These are phyloP conservation scores for Malurus splendens DNA, from an alignment of 2,797 vertebrate genomes.

Conservation along the genomic window DNA sequence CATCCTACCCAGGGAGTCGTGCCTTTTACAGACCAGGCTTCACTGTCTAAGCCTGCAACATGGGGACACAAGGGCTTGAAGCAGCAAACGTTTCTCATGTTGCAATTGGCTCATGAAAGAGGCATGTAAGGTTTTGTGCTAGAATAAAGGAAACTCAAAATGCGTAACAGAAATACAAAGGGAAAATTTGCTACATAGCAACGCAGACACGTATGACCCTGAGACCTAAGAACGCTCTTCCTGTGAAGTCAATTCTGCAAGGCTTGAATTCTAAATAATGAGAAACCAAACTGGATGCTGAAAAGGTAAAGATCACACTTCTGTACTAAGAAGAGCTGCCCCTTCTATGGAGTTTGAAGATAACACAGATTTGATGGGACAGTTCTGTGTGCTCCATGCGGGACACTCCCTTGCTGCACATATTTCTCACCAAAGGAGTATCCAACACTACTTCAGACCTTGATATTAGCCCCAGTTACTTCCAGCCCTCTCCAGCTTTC, in stretches of 20 bases:
- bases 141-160: not conserved
- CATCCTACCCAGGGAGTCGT: not conserved
- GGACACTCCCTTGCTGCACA: not conserved
- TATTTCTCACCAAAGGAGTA: not conserved
- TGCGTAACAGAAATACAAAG: not conserved
- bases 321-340: not conserved
- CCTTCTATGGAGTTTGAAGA: not conserved
- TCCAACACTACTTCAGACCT: not conserved
- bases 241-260: not conserved
- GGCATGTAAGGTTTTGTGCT: not conserved
- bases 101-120: not conserved
- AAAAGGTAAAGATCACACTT: not conserved
- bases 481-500: not conserved
- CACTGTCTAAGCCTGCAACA: not conserved
- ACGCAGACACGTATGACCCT: fast-evolving
- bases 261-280: not conserved
- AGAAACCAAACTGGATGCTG: not conserved
- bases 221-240: not conserved
- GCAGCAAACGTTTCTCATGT: not conserved
- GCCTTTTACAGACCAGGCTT: not conserved
- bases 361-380: not conserved
- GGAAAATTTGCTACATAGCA: not conserved
- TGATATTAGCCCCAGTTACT: not conserved
- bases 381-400: not conserved
- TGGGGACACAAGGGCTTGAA: not conserved